Evolutionary conservation across 1,140 invertebrate genomes (phyloP), one percentile per base, ranked within the genome.

Genomic region (Arion vulgaris): DNA sequence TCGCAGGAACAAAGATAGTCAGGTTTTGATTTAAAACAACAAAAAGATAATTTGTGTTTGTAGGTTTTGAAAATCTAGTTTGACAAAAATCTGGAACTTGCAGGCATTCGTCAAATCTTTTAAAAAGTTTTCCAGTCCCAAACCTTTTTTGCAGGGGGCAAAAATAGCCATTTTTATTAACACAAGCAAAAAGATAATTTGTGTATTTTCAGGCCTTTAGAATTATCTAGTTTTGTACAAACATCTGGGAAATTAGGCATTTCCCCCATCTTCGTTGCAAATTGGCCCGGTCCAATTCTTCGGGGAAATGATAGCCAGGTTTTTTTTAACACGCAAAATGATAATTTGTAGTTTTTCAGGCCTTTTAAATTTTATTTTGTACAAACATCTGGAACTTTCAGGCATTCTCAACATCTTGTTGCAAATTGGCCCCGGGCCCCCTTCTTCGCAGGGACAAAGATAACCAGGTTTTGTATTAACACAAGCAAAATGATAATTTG

Each of bases 371-470:
- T 69, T 45, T 9, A 9, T 0, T 7, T 13, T 28, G 1, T 13
- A n/a, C 53, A 79, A 41, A 28, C 5, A 66, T 80, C 13, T 5
- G 34, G 36, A 11, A 9, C 45, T 28, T 75, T n/a, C 1, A 75
- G 7, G 82, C 96, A 98, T 0, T 93, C 89, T 95, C 93, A 0
- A 91, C 85, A 9, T 87, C 66, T 28, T 73, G n/a, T n/a, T n/a
- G n/a, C n/a, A n/a, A n/a, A n/a, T n/a, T n/a, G n/a, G n/a, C n/a
- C 45, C 45, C 9, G 45, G 9, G 9, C 45, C 9, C 45, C 45
- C 45, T 49, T 49, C 45, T 49, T 11, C 9, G 26, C 53, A 57
- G 9, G 53, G 5, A 49, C 79, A 80, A 32, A 15, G 0, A 45
- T 66, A 62, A 17, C 80, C 71, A 53, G 80, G 41, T 28, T 51